A percentile compares a stretch with the other conserved stretches of the same genome.
These are phyloP conservation scores for Drosophila ustulata DNA, from an alignment of 2,888 invertebrate species.

Conservation along the genomic window DNA sequence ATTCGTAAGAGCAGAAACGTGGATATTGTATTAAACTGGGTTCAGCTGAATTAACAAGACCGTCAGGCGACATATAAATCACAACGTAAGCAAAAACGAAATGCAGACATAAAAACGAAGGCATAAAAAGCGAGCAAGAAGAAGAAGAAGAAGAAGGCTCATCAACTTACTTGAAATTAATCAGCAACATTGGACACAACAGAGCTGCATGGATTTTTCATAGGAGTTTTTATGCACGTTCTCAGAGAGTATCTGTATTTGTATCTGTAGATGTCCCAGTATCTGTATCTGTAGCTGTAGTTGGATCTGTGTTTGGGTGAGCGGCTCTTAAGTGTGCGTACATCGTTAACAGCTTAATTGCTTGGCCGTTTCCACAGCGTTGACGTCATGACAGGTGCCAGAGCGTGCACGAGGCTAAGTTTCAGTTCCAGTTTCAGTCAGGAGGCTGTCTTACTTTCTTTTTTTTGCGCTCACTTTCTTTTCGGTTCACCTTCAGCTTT, in stretches of 20 bases:
- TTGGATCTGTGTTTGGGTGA: slow-evolving; percentile 34
- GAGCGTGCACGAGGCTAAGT: slow-evolving; percentile 38
- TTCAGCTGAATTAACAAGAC: background rate
- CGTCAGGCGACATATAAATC: background rate
- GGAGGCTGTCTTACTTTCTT: slow-evolving; percentile 41
- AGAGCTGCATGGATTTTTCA: slow-evolving; percentile 52
- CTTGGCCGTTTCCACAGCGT: slow-evolving; percentile 65
- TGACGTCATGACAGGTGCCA: slow-evolving; percentile 62
- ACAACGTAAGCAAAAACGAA: background rate
- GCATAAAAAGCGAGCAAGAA: slow-evolving; percentile 28
- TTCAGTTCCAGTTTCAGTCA: slow-evolving; percentile 37
- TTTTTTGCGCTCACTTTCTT: slow-evolving; percentile 10
- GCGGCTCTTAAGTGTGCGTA: slow-evolving; percentile 61
- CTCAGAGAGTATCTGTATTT: slow-evolving; percentile 19
- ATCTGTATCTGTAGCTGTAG: slow-evolving; percentile 29
- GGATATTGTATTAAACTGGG: background rate
- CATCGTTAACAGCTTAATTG: slow-evolving; percentile 80
- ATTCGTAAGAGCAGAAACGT: background rate
- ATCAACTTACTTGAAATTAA: slow-evolving; percentile 76
- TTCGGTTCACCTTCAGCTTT: slow-evolving; percentile 3
- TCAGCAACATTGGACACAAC: slow-evolving; percentile 60
- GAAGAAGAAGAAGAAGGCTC: slow-evolving; percentile 31
- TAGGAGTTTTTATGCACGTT: slow-evolving; percentile 38
- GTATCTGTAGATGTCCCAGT: slow-evolving; percentile 14
- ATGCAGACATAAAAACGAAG: slow-evolving; percentile 15